Conservation (phyloP, 2,888 invertebrate genomes). For the Troilus luridus region DNA sequence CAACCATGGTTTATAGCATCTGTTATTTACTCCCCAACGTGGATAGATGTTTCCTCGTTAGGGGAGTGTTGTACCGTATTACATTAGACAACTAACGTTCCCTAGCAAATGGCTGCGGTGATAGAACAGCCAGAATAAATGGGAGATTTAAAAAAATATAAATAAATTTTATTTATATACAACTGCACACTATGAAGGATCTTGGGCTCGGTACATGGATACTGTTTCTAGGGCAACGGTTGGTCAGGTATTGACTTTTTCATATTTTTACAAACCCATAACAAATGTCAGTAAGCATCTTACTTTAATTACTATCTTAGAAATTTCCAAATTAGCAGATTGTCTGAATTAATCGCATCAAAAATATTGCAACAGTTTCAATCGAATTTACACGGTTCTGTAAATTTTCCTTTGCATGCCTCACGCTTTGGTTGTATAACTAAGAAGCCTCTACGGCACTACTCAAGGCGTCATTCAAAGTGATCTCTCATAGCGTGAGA, state of each 20-base stretch:
- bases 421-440: background rate
- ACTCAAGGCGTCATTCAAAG: background rate
- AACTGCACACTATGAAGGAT: too few relatives aligned
- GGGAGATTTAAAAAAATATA: background rate
- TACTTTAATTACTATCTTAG: too few relatives aligned
- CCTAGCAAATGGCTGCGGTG: background rate
- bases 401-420: slow-evolving; percentile 38
- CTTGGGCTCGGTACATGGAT: too few relatives aligned
- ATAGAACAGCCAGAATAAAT: background rate
- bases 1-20: background rate
- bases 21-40: background rate
- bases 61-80: background rate
- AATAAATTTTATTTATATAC: too few relatives aligned
- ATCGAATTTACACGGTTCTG: slow-evolving; percentile 1
- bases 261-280: background rate
- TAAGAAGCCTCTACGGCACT: background rate
- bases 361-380: background rate
- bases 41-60: slow-evolving; percentile 11
- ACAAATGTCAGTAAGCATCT: too few relatives aligned
- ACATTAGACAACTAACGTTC: background rate
- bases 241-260: too few relatives aligned
- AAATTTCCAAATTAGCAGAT: too few relatives aligned
- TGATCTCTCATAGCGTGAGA: background rate
- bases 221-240: too few relatives aligned
- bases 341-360: background rate